Base-by-base conservation (phyloP, 2,113 vertebrate species). In the Ptilonorhynchus violaceus region DNA sequence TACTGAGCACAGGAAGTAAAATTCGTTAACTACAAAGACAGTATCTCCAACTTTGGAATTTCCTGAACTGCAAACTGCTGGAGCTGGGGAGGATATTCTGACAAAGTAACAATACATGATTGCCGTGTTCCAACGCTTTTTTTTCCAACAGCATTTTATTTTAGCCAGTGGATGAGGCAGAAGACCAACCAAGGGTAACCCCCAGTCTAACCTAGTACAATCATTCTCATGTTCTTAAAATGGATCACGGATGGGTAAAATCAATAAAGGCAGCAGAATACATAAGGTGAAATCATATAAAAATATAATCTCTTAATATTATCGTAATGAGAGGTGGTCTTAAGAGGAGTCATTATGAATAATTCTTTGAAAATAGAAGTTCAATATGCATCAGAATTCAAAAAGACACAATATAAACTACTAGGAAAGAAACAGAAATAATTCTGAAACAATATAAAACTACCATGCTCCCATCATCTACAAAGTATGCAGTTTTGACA, bases 61-160 rank as follows among this genome's bases (percentile, higher is more conserved):
- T 96, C 94, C 91, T 95, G 89, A 91, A n/a, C 91, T 92, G 64
- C 46, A 86, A 91, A 96, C 80, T 96, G 56, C 79, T 96, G 91
- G 70, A 95, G 37, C 75, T 83, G 46, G 7, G 23, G 23, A 89
- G 64, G 86, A 81, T 74, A 78, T 67, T 86, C 63, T 90, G 50
- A 86, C 50, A 66, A 80, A 85, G 55, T 63, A 91, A 91, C 76
- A 93, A 59, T 89, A 59, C 44, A 47, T 77, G 52, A 78, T 47
- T 86, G 33, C 56, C 73, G 59, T 25, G 15, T 70, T 83, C 49
- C 52, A 80, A 77, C 0, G 0, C 6, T 28, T 49, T 64, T 75
- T 82, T 73, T 84, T 10, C 35, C 49, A 50, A 25, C 8, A 76
- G 37, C 37, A 50, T 59, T 95, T 88, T 73, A 42, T 86, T 94